Percentiles rank a stretch among this genome's conserved stretches.
These are phyloP conservation scores for Hemistola chrysoprasaria DNA, from an alignment of 2,888 invertebrate species.

Conservation along the genomic window DNA sequence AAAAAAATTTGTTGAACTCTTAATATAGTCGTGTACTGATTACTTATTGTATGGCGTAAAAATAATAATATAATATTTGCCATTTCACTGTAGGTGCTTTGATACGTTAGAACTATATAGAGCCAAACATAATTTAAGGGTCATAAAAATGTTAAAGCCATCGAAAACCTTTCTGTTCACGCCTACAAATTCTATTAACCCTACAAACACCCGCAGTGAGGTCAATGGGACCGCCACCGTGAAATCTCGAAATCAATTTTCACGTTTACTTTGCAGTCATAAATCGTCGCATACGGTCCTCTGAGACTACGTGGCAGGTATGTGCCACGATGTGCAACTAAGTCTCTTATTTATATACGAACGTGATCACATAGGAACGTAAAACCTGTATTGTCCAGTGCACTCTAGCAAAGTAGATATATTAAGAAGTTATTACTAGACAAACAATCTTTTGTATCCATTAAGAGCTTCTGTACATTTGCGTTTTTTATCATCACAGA, in stretches of 20 bases:
- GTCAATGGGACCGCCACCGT: constrained; percentile 34
- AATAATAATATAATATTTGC: no score
- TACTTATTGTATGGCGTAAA: no score
- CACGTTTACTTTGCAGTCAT: constrained; percentile 38
- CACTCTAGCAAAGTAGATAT: no score
- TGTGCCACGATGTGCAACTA: constrained; percentile 36
- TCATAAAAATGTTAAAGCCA: constrained; percentile 18
- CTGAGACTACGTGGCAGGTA: constrained; percentile 51
- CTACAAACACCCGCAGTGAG: constrained; percentile 22
- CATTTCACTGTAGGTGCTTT: no score
- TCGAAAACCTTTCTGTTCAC: constrained; percentile 33
- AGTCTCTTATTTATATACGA: constrained; percentile 4
- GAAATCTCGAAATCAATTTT: constrained; percentile 45
- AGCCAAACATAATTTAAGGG: constrained; percentile 18
- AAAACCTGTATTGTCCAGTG: no score
- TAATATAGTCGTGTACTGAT: no score
- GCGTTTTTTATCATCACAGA: no score
- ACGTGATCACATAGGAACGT: no score
- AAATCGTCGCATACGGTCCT: constrained; percentile 45
- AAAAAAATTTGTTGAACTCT: no score
- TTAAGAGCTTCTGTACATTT: no score
- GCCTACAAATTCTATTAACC: constrained; percentile 31
- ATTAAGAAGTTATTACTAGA: no score
- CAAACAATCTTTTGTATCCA: no score
- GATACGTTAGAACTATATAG: constrained; percentile 1